Conservation (phyloP, 2,888 invertebrate genomes). For the Baronia brevicornis region DNA sequence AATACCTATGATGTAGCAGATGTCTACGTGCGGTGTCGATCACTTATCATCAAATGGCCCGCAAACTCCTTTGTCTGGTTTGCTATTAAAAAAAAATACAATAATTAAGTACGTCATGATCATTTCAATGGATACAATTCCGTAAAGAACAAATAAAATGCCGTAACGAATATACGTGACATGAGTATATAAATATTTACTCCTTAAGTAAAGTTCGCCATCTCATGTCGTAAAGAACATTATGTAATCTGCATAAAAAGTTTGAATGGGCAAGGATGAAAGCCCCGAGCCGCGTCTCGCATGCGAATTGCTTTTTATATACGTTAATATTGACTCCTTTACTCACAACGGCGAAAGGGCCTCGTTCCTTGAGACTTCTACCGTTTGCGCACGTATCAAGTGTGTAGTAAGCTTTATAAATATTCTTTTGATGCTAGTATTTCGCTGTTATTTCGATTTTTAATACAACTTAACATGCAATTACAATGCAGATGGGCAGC, state of each 20-base stretch:
- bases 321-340: conserved; percentile 53
- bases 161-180: conserved; percentile 34
- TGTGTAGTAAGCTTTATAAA: conserved; percentile 17
- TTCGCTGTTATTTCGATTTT: conserved; percentile 7
- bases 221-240: conserved; percentile 69
- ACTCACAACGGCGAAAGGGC: conserved; percentile 29
- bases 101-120: conserved; percentile 4
- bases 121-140: conserved; percentile 20
- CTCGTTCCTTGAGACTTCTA: conserved; percentile 16
- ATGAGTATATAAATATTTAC: conserved; percentile 51
- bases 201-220: conserved; percentile 66
- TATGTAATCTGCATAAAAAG: conserved; percentile 72
- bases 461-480: conserved; percentile 4
- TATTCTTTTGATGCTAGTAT: conserved; percentile 16
- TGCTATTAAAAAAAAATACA: too few species aligned
- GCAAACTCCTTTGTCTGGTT: too few species aligned
- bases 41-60: too few species aligned
- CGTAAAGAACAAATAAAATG: conserved; percentile 27
- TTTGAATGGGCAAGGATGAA: conserved; percentile 68
- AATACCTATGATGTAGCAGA: too few species aligned
- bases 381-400: conserved; percentile 14
- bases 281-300: conserved; percentile 62
- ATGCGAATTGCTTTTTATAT: conserved; percentile 68
- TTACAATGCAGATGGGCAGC: too few species aligned
- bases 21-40: too few species aligned